phyloP scores from a whole-genome alignment of 2,888 invertebrate genomes.

The Idaea aversata region DNA sequence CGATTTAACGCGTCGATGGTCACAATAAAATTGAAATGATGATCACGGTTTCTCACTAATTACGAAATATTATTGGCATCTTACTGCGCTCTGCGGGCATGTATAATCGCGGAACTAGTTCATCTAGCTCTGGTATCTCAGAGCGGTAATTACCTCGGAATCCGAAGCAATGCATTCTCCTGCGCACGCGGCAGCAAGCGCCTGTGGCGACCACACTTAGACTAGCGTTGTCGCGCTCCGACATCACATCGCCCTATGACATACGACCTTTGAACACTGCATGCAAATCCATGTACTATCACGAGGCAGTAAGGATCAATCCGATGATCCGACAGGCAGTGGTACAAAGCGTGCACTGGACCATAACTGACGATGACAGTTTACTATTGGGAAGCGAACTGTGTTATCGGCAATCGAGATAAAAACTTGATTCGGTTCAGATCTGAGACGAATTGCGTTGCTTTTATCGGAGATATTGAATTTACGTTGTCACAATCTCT shows the following conservation, averaged over 20 bases:
- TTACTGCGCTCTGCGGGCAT: conserved; percentile 9
- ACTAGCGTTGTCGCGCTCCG: conserved; percentile 67
- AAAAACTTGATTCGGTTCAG: conserved; percentile 47
- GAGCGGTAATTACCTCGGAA: conserved; percentile 61
- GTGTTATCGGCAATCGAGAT: conserved; percentile 58
- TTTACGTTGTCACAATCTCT: conserved; percentile 8
- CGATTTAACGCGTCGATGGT: conserved; percentile 44
- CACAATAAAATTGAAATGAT: conserved; percentile 7
- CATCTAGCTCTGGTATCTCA: conserved; percentile 23
- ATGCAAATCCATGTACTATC: conserved; percentile 37
- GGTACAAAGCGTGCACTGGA: conserved; percentile 50
- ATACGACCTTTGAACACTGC: conserved; percentile 50
- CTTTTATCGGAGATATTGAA: conserved; percentile 32
- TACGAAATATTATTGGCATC: conserved; percentile 8
- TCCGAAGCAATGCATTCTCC: conserved; percentile 76
- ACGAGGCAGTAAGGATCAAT: conserved; percentile 39
- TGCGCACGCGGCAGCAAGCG: conserved; percentile 71
- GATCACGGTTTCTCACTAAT: conserved; percentile 7
- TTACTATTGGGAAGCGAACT: conserved; percentile 40
- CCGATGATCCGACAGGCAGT: conserved; percentile 29
- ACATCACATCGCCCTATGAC: conserved; percentile 63
- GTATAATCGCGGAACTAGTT: conserved; percentile 2
- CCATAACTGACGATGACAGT: conserved; percentile 43
- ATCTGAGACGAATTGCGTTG: conserved; percentile 43
- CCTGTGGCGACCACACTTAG: conserved; percentile 55